Conservation (phyloP, 2,797 vertebrate genomes). For the Acanthiza pusilla region DNA sequence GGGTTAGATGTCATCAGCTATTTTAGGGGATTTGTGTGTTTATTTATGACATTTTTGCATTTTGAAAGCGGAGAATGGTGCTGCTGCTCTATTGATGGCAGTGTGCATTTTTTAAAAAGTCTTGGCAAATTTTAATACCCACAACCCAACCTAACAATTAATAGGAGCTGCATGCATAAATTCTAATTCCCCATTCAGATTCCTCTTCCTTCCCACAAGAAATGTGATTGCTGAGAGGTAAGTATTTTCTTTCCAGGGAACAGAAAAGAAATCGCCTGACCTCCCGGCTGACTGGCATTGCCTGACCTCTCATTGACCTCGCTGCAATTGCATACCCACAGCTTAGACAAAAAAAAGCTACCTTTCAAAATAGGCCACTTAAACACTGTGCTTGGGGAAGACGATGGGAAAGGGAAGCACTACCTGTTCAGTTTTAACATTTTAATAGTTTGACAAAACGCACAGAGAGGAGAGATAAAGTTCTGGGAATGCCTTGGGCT, state of each 20-base stretch:
- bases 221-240: slow-evolving; percentile 10
- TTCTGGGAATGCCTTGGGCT: neutral
- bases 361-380: slow-evolving; percentile 21
- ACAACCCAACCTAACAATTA: slow-evolving; percentile 21
- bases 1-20: slow-evolving; percentile 23
- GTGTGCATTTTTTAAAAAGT: neutral
- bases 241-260: slow-evolving; percentile 1
- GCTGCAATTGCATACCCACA: neutral
- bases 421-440: neutral
- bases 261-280: neutral
- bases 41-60: slow-evolving; percentile 23
- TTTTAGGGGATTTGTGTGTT: slow-evolving; percentile 12
- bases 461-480: neutral
- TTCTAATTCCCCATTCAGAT: neutral
- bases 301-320: slow-evolving; percentile 27
- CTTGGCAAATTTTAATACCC: slow-evolving; percentile 4
- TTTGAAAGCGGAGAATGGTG: neutral
- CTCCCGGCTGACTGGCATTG: slow-evolving; percentile 20
- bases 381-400: neutral
- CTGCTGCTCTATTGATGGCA: neutral
- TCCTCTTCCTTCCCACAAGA: slow-evolving; percentile 1
- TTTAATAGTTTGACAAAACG: neutral
- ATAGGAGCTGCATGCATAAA: slow-evolving; percentile 1
- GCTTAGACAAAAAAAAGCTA: slow-evolving; percentile 21
- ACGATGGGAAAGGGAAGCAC: neutral